phyloP scores from a whole-genome alignment of 2,888 invertebrate species.

The Timema podura region DNA sequence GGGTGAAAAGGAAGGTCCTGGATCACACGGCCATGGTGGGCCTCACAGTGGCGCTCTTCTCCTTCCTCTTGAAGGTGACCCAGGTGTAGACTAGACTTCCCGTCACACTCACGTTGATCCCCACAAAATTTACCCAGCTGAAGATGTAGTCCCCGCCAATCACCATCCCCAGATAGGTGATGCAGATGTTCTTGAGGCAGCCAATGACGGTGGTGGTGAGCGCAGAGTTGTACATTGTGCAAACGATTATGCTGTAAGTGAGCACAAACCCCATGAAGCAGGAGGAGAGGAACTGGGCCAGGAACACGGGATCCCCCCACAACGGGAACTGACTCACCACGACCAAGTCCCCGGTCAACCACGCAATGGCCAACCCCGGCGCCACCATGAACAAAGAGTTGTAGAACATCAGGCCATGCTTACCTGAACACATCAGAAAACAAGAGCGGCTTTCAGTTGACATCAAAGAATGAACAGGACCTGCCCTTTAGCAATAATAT shows the following conservation, averaged over 20 bases:
- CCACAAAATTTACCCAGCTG: slow-evolving; percentile 89
- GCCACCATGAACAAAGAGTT: slow-evolving; percentile 85
- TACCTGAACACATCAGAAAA: slow-evolving; percentile 39
- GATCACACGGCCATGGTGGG: no score
- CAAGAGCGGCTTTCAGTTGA: no score
- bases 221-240: slow-evolving; percentile 96
- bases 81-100: slow-evolving; percentile 84
- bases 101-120: slow-evolving; percentile 89
- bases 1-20: no score
- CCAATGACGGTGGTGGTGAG: slow-evolving; percentile 98
- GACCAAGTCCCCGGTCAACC: slow-evolving; percentile 70
- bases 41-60: background rate
- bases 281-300: slow-evolving; percentile 77
- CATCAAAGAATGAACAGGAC: no score
- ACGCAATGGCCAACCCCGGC: slow-evolving; percentile 68
- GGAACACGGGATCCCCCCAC: slow-evolving; percentile 74
- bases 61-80: slow-evolving; percentile 71
- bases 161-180: slow-evolving; percentile 97
- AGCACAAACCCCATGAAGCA: slow-evolving; percentile 96
- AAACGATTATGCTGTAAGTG: slow-evolving; percentile 91
- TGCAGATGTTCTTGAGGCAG: slow-evolving; percentile 94
- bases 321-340: slow-evolving; percentile 59
- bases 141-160: slow-evolving; percentile 98
- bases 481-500: no score
- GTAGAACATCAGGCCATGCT: slow-evolving; percentile 89